Percentiles rank a stretch among this genome's conserved stretches.
phyloP scores from a whole-genome alignment of 2,113 vertebrate genomes.

The Gasterosteus aculeatus region DNA sequence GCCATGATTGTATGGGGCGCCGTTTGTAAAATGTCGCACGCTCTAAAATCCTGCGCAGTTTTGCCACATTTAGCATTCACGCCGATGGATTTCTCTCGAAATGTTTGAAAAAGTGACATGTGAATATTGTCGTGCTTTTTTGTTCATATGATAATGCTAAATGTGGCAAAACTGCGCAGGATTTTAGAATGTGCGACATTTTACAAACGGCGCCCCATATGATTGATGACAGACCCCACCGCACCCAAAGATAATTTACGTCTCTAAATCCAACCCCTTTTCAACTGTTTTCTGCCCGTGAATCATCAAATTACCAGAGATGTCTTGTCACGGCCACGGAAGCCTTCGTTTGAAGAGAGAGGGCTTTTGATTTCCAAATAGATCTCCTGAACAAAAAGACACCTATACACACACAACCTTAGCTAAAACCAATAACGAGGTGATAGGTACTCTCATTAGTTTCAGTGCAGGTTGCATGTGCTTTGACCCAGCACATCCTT shows the following conservation, averaged over 20 bases:
- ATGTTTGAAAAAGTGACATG: too few relatives aligned
- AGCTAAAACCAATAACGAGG: slow-evolving; percentile 28
- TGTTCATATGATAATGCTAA: too few relatives aligned
- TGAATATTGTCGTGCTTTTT: too few relatives aligned
- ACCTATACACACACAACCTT: slow-evolving; percentile 17
- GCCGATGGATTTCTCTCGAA: too few relatives aligned
- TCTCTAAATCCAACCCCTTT: slow-evolving; percentile 14
- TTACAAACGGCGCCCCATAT: too few relatives aligned
- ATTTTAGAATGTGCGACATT: too few relatives aligned
- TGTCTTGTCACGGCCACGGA: background rate
- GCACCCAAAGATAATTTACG: slow-evolving; percentile 13
- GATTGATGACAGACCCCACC: slow-evolving; percentile 12
- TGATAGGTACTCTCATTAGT: slow-evolving; percentile 46
- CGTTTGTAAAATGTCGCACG: too few relatives aligned
- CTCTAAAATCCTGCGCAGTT: too few relatives aligned
- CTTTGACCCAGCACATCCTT: slow-evolving; percentile 44
- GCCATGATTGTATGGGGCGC: background rate
- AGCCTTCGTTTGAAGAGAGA: slow-evolving; percentile 17
- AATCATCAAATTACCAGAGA: slow-evolving; percentile 18
- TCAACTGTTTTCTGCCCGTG: background rate
- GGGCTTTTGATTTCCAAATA: slow-evolving; percentile 23
- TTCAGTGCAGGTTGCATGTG: slow-evolving; percentile 34
- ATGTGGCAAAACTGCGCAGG: too few relatives aligned
- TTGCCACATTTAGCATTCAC: too few relatives aligned
- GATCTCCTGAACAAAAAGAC: slow-evolving; percentile 19